Percentiles rank a stretch among this genome's conserved stretches.
phyloP scores from a whole-genome alignment of 1,140 invertebrate genomes.

The Elymnias hypermnestra region DNA sequence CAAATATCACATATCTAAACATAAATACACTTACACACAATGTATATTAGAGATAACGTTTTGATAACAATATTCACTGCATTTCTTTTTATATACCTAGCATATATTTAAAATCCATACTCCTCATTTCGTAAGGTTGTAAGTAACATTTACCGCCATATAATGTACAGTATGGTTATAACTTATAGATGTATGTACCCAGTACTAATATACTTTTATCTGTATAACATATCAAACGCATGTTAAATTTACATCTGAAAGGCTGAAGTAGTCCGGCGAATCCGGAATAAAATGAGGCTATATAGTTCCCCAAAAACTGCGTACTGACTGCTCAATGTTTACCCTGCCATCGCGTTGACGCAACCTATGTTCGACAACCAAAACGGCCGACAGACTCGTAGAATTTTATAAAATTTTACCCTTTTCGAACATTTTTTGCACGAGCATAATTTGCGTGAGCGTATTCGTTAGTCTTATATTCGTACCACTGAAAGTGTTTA shows the following conservation, averaged over 20 bases:
- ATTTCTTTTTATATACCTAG: conserved; percentile 58
- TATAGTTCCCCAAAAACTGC: conserved; percentile 25
- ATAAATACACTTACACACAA: conserved; percentile 57
- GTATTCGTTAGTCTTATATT: conserved; percentile 16
- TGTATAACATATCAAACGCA: conserved; percentile 71
- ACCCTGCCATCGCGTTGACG: conserved; percentile 41
- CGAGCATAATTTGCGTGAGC: conserved; percentile 8
- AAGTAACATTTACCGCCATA: conserved; percentile 61
- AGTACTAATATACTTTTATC: conserved; percentile 62
- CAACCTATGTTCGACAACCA: conserved; percentile 35
- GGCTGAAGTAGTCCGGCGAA: conserved; percentile 50
- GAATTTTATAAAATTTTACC: conserved; percentile 60
- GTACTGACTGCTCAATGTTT: conserved; percentile 45
- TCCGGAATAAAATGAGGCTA: conserved; percentile 41
- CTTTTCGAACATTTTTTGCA: conserved; percentile 56
- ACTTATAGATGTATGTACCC: conserved; percentile 52
- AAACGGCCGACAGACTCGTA: conserved; percentile 33
- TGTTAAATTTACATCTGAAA: conserved; percentile 48
- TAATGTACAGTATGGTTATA: conserved; percentile 63
- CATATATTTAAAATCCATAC: conserved; percentile 47
- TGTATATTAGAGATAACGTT: conserved; percentile 66
- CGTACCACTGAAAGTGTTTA: conserved; percentile 17
- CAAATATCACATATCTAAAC: conserved; percentile 71
- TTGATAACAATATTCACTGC: conserved; percentile 71
- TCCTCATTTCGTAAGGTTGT: conserved; percentile 54